Conservation (phyloP, 1,140 invertebrate species). For the Hetaerina americana region DNA sequence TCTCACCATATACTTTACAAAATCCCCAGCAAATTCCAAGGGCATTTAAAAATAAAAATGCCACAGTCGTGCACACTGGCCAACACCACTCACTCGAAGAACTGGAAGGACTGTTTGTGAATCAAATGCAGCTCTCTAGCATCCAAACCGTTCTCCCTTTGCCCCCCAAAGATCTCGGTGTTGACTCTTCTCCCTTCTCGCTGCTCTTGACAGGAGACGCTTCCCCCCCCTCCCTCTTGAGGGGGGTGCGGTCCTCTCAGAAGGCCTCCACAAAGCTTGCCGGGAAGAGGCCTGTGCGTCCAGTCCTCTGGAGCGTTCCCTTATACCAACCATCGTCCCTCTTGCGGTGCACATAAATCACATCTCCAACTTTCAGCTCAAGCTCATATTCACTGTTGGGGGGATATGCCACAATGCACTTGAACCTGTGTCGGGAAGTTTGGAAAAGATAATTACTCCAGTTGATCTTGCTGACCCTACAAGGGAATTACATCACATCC, state of each 20-base stretch:
- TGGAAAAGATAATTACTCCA: too few relatives aligned
- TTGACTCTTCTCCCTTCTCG: too few relatives aligned
- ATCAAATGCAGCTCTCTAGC: background rate
- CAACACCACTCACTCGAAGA: too few relatives aligned
- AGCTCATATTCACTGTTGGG: conserved; percentile 86
- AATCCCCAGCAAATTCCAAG: too few relatives aligned
- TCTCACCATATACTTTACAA: too few relatives aligned
- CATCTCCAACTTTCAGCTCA: conserved; percentile 77
- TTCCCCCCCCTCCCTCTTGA: background rate
- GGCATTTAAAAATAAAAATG: too few relatives aligned
- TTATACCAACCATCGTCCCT: conserved; percentile 93
- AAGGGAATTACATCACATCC: too few relatives aligned
- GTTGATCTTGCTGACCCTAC: too few relatives aligned
- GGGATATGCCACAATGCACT: conserved; percentile 88
- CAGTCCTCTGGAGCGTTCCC: conserved; percentile 76
- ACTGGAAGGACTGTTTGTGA: background rate
- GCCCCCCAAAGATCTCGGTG: background rate
- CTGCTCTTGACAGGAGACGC: background rate
- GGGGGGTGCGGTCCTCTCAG: conserved; percentile 27
- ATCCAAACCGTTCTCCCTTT: background rate
- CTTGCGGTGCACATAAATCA: conserved; percentile 84
- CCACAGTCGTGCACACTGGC: too few relatives aligned
- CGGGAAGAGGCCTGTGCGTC: conserved; percentile 83
- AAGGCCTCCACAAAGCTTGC: conserved; percentile 79
- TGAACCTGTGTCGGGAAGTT: too few relatives aligned